phyloP scores from a whole-genome alignment of 2,797 vertebrate genomes.

The Rhynchotus rufescens region DNA sequence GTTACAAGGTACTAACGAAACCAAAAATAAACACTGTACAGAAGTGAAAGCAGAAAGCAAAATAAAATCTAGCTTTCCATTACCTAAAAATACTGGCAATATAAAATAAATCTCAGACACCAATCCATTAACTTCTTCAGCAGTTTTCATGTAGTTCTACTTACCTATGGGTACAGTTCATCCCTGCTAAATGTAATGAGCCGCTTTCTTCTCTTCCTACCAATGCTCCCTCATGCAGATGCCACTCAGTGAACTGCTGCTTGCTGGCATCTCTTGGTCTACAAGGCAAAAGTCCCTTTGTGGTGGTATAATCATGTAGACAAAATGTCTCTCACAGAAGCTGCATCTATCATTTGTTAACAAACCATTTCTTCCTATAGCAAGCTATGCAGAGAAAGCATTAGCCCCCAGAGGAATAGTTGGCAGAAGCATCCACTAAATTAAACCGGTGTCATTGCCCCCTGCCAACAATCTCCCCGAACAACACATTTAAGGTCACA shows the following conservation, averaged over 20 bases:
- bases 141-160: neutral
- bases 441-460: neutral
- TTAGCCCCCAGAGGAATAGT: neutral
- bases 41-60: neutral
- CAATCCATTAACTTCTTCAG: neutral
- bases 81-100: neutral
- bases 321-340: neutral
- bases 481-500: neutral
- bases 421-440: neutral
- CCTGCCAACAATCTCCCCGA: neutral
- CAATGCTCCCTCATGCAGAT: neutral
- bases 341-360: neutral
- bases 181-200: neutral
- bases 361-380: neutral
- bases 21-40: neutral
- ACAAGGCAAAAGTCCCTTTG: neutral
- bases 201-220: neutral
- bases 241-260: neutral
- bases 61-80: neutral
- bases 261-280: neutral
- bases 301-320: neutral
- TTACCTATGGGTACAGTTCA: neutral
- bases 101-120: neutral
- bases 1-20: neutral
- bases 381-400: neutral